Evolutionary conservation across 2,888 invertebrate species (phyloP).

Genomic region (Ectemnius cavifrons): DNA sequence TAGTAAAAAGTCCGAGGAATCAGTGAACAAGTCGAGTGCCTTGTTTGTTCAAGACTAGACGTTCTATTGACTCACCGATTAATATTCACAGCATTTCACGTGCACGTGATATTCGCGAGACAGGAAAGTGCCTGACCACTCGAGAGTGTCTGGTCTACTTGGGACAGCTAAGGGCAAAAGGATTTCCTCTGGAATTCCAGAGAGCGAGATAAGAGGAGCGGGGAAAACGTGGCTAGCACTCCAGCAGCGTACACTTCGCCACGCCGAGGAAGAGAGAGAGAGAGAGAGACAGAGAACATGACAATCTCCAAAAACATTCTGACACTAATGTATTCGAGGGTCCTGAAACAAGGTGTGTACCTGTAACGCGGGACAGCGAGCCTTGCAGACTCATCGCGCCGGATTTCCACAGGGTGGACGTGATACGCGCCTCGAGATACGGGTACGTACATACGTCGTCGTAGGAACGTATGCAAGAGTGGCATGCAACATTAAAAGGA

Average conservation of each 20-base stretch:
- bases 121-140: neutral
- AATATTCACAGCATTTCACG: neutral
- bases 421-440: constrained; percentile 10
- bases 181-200: constrained; percentile 15
- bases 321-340: constrained; percentile 51
- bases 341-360: constrained; percentile 31
- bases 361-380: constrained; percentile 30
- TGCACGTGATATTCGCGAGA: constrained; percentile 4
- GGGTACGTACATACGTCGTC: no score
- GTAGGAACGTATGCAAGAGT: no score
- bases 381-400: constrained; percentile 26
- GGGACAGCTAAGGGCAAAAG: constrained; percentile 1
- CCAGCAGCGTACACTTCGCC: constrained; percentile 17
- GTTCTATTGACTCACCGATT: neutral
- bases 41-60: neutral
- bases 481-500: constrained; percentile 43
- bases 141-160: constrained; percentile 3
- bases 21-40: neutral
- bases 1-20: constrained; percentile 17
- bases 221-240: constrained; percentile 25
- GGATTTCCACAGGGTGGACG: constrained; percentile 33
- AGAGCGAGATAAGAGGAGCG: constrained; percentile 26
- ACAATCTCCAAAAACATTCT: constrained; percentile 40
- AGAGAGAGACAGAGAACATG: constrained; percentile 25
- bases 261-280: no score